Evolutionary conservation across 2,888 invertebrate species (phyloP).

Genomic region (Meloe dianella): DNA sequence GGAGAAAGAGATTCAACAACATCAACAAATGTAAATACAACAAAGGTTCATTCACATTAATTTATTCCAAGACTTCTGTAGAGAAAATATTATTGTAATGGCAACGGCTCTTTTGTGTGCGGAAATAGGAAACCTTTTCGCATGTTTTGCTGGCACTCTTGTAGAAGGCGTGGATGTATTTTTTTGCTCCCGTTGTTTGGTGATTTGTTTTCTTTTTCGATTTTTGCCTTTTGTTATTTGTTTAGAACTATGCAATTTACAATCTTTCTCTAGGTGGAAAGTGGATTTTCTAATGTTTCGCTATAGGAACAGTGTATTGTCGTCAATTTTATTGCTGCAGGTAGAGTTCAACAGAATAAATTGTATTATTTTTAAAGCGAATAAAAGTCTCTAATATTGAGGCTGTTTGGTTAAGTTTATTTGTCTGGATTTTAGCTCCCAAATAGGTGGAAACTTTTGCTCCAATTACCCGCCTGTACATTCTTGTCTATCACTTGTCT

Average conservation of each 20-base stretch:
- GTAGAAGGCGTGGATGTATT: background rate
- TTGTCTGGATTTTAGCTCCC: too few relatives aligned
- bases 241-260: background rate
- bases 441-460: too few relatives aligned
- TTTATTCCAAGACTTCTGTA: background rate
- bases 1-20: background rate
- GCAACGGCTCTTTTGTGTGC: background rate
- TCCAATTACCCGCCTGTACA: background rate
- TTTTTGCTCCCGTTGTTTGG: background rate
- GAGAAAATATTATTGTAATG: background rate
- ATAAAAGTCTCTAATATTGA: too few relatives aligned
- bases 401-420: too few relatives aligned
- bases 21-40: constrained; percentile 4
- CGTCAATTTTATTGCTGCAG: background rate
- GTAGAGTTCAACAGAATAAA: too few relatives aligned
- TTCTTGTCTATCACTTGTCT: background rate
- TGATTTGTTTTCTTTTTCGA: background rate
- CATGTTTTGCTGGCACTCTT: background rate
- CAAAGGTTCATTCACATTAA: background rate
- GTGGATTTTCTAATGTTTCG: background rate
- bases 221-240: background rate
- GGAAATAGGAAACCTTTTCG: constrained; percentile 2
- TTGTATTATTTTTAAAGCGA: background rate
- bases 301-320: background rate
- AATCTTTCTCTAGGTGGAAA: background rate